phyloP scores from a whole-genome alignment of 2,797 vertebrate species.

The Syndactyla subalaris region DNA sequence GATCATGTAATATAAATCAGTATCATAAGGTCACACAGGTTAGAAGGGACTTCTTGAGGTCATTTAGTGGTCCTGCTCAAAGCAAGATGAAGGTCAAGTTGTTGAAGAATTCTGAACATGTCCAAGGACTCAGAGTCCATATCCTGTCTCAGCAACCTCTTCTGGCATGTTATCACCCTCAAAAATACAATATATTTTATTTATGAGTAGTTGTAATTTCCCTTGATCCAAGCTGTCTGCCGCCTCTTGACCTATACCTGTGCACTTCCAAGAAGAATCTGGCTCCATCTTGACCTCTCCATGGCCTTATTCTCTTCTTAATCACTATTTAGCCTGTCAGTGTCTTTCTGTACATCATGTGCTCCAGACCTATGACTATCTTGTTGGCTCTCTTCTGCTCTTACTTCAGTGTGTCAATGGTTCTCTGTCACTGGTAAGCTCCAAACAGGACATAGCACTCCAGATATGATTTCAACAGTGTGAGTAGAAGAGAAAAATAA shows the following conservation, averaged over 20 bases:
- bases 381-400: neutral
- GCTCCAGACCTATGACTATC: neutral
- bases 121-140: neutral
- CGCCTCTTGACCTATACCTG: neutral
- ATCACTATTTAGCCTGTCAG: neutral
- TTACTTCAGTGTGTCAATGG: neutral
- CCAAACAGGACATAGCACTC: neutral
- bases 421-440: neutral
- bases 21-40: neutral
- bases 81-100: neutral
- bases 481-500: neutral
- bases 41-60: neutral
- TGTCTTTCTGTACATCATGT: neutral
- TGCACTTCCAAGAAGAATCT: neutral
- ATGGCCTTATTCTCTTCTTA: neutral
- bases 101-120: neutral
- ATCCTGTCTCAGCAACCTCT: neutral
- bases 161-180: neutral
- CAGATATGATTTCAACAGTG: neutral
- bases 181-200: neutral
- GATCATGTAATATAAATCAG: neutral
- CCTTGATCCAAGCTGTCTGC: neutral
- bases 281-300: neutral
- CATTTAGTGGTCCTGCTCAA: neutral
- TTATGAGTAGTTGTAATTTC: neutral